Base-by-base conservation (phyloP, 1,140 invertebrate species). In the Phenacoccus solenopsis region DNA sequence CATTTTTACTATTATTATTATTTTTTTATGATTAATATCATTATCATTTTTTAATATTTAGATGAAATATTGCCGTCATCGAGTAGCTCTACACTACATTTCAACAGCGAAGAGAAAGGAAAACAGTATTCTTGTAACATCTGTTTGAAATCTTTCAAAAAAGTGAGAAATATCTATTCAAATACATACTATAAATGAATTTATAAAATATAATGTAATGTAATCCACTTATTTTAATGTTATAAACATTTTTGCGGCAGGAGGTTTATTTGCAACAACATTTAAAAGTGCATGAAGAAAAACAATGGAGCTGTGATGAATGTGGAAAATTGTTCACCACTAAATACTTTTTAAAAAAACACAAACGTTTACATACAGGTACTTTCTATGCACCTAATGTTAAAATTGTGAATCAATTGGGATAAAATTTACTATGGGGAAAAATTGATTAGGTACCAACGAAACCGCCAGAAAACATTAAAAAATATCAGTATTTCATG, bases 331-430 rank as follows among this genome's bases (percentile, higher is more conserved):
- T 84, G 78, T 93, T 93, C 76, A 93, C 90, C 1, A 93, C 90
- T 7, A 93, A 93, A 78, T 93, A 94, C 80, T 94, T 93, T 76
- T 78, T 93, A 38, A 92, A 92, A 79, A 94, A 94, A 79, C 91
- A 94, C 76, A 91, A 91, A 78, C 82, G 90, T 74, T 79, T 94
- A 70, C 91, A 94, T 73, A 81, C 81, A 77, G 81, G 80, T 82
- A 72, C 74, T 56, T 72, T 70, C 28, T 79, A 77, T 69, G 9
- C 9, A 38, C 9, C 32, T n/a, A n/a, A n/a, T n/a, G n/a, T n/a
- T n/a, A n/a, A n/a, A n/a, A n/a, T n/a, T n/a, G n/a, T n/a, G n/a
- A n/a, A n/a, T n/a, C n/a, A n/a, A n/a, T n/a, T n/a, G n/a, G n/a
- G n/a, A n/a, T n/a, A n/a, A n/a, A n/a, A n/a, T n/a, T n/a, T n/a